These are phyloP conservation scores for Glyptemys insculpta DNA, from an alignment of 2,797 vertebrate species.

Conservation along the genomic window DNA sequence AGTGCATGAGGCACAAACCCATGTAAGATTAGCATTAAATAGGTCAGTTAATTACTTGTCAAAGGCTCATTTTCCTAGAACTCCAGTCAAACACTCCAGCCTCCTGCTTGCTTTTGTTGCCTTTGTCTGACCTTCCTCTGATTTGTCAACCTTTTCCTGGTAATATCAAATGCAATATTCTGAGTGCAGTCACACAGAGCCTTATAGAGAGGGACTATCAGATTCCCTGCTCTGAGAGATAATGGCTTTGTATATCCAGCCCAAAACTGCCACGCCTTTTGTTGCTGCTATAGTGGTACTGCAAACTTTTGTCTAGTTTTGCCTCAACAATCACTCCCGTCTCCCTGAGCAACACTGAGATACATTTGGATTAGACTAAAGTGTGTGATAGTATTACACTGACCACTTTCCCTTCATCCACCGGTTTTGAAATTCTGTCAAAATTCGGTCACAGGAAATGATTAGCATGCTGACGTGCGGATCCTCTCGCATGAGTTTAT, in stretches of 20 bases:
- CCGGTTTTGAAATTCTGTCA: not conserved
- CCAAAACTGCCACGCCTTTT: not conserved
- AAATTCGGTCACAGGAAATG: not conserved
- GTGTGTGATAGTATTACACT: not conserved
- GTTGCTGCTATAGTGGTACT: not conserved
- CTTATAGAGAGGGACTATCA: not conserved
- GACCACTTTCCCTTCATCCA: not conserved
- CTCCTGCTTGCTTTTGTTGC: not conserved
- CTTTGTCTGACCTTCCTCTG: not conserved
- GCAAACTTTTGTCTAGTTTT: not conserved
- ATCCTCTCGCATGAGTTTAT: not conserved
- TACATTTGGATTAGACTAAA: too few species aligned
- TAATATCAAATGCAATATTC: not conserved
- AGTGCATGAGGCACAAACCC: not conserved
- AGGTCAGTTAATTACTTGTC: not conserved
- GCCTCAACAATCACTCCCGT: not conserved
- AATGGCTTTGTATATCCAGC: not conserved
- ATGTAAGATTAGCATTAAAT: not conserved
- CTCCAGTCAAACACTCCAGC: rapidly evolving
- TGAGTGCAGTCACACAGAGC: too few species aligned
- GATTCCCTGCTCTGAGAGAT: not conserved
- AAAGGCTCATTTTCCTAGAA: not conserved
- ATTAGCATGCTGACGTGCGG: not conserved
- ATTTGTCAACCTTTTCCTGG: rapidly evolving
- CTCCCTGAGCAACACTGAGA: not conserved